A percentile compares a stretch with the other conserved stretches of the same genome.
These are phyloP conservation scores for Capitulum mitella DNA, from an alignment of 2,888 invertebrate genomes.

Conservation along the genomic window DNA sequence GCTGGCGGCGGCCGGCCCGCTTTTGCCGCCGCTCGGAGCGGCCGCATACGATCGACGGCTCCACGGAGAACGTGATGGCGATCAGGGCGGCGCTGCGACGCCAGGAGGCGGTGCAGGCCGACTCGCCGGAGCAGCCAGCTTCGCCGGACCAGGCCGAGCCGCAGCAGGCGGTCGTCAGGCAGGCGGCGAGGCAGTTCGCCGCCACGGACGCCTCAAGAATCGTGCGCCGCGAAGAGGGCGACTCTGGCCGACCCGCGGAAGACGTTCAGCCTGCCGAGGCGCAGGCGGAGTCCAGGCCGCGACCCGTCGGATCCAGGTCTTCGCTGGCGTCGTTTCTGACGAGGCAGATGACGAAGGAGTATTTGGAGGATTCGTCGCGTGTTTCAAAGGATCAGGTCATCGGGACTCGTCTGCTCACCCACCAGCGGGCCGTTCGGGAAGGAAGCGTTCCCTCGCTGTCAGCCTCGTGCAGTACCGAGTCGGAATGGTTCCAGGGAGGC, in stretches of 20 bases:
- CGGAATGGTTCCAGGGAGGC: too few species aligned
- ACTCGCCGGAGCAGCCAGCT: neutral
- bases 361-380: neutral
- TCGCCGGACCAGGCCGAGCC: neutral
- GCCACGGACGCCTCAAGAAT: neutral
- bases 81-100: neutral
- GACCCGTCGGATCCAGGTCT: neutral
- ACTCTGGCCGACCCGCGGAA: neutral
- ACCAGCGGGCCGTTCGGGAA: neutral
- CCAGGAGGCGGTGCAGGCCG: neutral
- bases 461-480: neutral
- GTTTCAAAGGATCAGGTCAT: slow-evolving; percentile 8
- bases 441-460: neutral
- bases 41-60: neutral
- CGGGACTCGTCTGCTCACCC: neutral
- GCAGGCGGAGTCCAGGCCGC: neutral
- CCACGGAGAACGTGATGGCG: neutral
- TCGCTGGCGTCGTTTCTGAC: neutral
- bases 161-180: neutral
- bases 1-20: neutral
- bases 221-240: neutral
- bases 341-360: slow-evolving; percentile 19
- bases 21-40: neutral
- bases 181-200: neutral
- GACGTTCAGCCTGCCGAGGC: neutral